A percentile compares a stretch with the other conserved stretches of the same genome.
Conservation (phyloP, 2,113 vertebrate genomes). For the human region GRCh38 chr4:160295001-160295500, state of each 20-base stretch:
- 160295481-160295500: neutral
- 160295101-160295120: neutral
- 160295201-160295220: neutral
- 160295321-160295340: neutral
- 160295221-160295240: neutral
- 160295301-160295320: neutral
- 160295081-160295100: neutral
- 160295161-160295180: neutral
- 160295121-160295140: neutral
- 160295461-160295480: neutral
- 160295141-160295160: neutral
- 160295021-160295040: neutral
- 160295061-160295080: neutral
- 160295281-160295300: neutral
- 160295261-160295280: neutral
- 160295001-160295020: neutral
- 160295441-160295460: neutral
- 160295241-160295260: neutral
- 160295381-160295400: neutral
- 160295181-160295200: neutral
- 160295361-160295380: neutral
- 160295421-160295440: neutral
- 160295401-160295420: neutral
- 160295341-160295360: neutral
- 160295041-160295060: neutral